Evolutionary conservation across 2,113 vertebrate species (phyloP).

Genomic region (Oceanites oceanicus): DNA sequence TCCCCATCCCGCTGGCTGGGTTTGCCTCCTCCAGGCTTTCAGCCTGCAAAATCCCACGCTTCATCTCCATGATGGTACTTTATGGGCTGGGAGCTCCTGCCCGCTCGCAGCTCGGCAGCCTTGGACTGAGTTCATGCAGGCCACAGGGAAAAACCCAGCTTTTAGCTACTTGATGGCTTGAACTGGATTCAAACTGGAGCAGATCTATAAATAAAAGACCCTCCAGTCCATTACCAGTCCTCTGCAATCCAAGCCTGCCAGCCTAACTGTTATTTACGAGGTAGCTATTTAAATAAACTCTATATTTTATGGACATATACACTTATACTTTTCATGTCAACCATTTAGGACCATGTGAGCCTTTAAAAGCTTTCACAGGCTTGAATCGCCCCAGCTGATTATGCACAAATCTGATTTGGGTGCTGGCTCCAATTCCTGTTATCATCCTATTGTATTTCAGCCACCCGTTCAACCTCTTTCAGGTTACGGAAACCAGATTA

Average conservation of each 20-base stretch:
- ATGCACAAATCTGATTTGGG: conserved; percentile 24
- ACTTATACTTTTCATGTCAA: not conserved
- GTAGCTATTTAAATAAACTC: not conserved
- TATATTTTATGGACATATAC: not conserved
- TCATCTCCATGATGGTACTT: not conserved
- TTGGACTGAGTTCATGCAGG: not conserved
- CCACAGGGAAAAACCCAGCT: not conserved
- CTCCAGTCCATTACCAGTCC: not conserved
- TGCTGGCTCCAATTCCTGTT: not conserved
- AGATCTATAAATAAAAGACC: not conserved
- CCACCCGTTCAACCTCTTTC: not conserved
- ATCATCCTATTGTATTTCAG: not conserved
- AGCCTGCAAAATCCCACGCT: not conserved
- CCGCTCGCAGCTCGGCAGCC: accelerated
- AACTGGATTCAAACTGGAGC: not conserved
- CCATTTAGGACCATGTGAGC: not conserved
- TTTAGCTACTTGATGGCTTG: not conserved
- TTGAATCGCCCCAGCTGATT: not conserved
- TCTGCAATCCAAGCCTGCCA: not conserved
- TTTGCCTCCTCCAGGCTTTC: not conserved
- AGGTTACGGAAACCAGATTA: not conserved
- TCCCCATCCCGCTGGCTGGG: not conserved
- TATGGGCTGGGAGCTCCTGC: not conserved
- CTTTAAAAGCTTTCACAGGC: conserved; percentile 19
- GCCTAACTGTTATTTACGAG: not conserved